Evolutionary conservation across 1,140 invertebrate genomes (phyloP), one percentile per base, ranked within the genome.

Genomic region (Sitobion miscanthi): DNA sequence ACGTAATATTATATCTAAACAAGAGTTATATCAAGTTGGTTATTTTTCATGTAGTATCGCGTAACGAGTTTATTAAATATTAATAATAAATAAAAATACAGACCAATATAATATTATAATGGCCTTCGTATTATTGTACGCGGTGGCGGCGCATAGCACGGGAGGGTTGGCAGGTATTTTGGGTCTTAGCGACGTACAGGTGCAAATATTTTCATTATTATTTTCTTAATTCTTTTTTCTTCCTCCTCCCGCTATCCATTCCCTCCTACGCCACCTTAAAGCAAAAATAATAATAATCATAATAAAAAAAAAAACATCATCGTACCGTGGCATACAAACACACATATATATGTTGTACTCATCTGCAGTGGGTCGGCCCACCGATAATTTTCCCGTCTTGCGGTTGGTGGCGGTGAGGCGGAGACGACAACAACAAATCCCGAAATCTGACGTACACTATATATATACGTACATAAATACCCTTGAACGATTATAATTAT

Each of bases 181-280:
- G 88, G 54, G 88, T 90, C 54, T 90, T 62, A n/a, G 30, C 30
- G 88, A 42, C 35, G 88, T 90, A 90, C 88, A 90, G 88, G 88
- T 90, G 88, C 88, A 90, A 90, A 90, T 90, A 90, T 90, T 90
- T 90, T 90, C 88, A 90, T 90, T 62, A 62, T 90, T 90, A 90
- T 90, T 90, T 90, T 90, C 88, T 90, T 90, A 89, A 89, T 90
- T 90, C 47, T 90, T 90, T 90, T 90, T 62, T 38, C 35, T 8
- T 30, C 49, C 4, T 38, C 23, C 54, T 25, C 52, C 35, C 11
- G 9, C n/a, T 17, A 6, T 25, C n/a, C 25, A 52, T 20, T 35
- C 45, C 25, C 45, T 49, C 17, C 23, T 30, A 14, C 38, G 9
- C 87, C 9, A 52, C 87, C 25, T 62, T 7, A 42, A 11, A 90